Percentiles rank a stretch among this genome's conserved stretches.
Evolutionary conservation across 2,113 vertebrate species (phyloP).

Genomic region (Tachysurus vachellii): DNA sequence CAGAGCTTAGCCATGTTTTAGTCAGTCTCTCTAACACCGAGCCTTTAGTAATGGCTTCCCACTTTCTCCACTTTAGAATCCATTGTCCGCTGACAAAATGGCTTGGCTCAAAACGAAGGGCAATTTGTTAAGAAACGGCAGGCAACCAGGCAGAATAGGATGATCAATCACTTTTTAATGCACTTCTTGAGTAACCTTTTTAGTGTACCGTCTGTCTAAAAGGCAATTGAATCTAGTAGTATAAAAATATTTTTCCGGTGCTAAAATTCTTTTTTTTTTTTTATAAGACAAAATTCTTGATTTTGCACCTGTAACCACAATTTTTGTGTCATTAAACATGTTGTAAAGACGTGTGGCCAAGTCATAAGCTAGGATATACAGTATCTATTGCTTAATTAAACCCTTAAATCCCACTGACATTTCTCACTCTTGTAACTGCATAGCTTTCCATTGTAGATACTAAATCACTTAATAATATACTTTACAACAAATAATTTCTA

Average conservation of each 20-base stretch:
- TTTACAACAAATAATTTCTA: background rate
- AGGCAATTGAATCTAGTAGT: background rate
- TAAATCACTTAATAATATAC: too few relatives aligned
- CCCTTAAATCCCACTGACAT: background rate
- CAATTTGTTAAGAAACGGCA: background rate
- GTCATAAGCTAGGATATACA: background rate
- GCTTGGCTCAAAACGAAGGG: conserved; percentile 13
- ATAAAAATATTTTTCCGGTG: background rate
- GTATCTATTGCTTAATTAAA: background rate
- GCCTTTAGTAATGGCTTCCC: conserved; percentile 23
- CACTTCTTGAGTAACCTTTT: background rate
- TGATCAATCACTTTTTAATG: background rate
- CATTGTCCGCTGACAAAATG: conserved; percentile 46
- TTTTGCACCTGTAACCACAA: background rate
- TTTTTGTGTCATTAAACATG: background rate
- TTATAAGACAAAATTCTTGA: background rate
- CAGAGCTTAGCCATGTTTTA: conserved; percentile 14
- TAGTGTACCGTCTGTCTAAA: background rate
- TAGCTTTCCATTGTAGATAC: background rate
- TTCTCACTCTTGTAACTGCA: background rate
- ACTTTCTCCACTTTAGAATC: conserved; percentile 39
- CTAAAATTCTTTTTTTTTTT: background rate
- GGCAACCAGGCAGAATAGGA: background rate
- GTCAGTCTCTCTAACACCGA: background rate
- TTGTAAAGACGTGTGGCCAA: background rate